Conservation (phyloP, 2,888 invertebrate genomes). For the Chloroclystis v-ata region DNA sequence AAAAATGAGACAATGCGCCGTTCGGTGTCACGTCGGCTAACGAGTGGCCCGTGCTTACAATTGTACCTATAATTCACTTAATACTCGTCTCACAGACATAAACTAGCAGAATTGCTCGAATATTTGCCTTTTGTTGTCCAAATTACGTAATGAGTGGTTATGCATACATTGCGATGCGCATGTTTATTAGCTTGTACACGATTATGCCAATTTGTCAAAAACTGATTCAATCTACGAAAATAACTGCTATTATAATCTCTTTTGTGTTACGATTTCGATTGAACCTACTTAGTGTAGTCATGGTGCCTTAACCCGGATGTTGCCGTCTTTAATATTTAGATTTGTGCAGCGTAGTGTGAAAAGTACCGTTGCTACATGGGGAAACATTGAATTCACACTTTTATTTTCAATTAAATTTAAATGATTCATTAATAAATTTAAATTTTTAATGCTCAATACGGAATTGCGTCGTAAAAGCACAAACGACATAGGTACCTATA, state of each 20-base stretch:
- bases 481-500: too few species aligned
- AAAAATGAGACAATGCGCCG: slow-evolving; percentile 72
- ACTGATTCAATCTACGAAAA: slow-evolving; percentile 32
- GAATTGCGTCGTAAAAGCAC: too few species aligned
- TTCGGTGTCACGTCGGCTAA: slow-evolving; percentile 67
- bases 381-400: slow-evolving; percentile 67
- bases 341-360: slow-evolving; percentile 51
- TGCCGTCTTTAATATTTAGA: slow-evolving; percentile 58
- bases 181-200: slow-evolving; percentile 37
- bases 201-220: slow-evolving; percentile 23
- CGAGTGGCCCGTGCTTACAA: slow-evolving; percentile 75
- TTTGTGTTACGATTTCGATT: slow-evolving; percentile 44
- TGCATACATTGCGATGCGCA: slow-evolving; percentile 48
- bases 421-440: slow-evolving; percentile 10
- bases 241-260: slow-evolving; percentile 36
- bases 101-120: slow-evolving; percentile 64
- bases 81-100: slow-evolving; percentile 65
- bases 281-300: slow-evolving; percentile 42
- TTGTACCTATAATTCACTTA: slow-evolving; percentile 73
- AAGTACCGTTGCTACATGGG: slow-evolving; percentile 55
- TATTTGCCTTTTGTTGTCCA: slow-evolving; percentile 68
- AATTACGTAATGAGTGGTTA: slow-evolving; percentile 67
- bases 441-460: too few species aligned
- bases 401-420: slow-evolving; percentile 51
- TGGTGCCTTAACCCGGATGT: slow-evolving; percentile 63